Evolutionary conservation across 2,113 vertebrate genomes (phyloP).

Genomic region (Haplochromis burtoni): DNA sequence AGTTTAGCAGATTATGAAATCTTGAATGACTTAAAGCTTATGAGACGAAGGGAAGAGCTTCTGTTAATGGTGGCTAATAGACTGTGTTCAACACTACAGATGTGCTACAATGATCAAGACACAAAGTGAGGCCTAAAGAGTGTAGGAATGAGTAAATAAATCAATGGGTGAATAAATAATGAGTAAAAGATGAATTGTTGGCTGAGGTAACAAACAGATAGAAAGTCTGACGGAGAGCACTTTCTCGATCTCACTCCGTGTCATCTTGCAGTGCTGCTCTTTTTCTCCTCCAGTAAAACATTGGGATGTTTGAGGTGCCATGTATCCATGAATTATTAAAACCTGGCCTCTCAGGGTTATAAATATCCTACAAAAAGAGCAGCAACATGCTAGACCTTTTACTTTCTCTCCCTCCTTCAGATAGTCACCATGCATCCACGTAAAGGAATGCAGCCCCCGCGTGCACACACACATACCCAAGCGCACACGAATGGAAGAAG

Average conservation of each 20-base stretch:
- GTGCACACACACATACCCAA: neutral
- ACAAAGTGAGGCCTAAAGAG: neutral
- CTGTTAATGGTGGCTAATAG: neutral
- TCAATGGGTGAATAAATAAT: constrained; percentile 33
- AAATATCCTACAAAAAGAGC: constrained; percentile 52
- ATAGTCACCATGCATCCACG: neutral
- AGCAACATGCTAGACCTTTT: constrained; percentile 13
- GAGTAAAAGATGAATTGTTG: constrained; percentile 17
- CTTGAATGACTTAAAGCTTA: neutral
- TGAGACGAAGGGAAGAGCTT: neutral
- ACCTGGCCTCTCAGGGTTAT: constrained; percentile 50
- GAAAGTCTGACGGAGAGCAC: neutral
- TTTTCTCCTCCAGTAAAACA: constrained; percentile 39
- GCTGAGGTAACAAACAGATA: neutral
- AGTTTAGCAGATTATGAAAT: constrained; percentile 8
- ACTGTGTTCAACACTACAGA: neutral
- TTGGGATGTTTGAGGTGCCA: constrained; percentile 58
- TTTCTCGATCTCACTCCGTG: neutral
- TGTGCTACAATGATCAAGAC: neutral
- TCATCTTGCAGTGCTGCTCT: constrained; percentile 6
- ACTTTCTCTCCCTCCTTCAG: neutral
- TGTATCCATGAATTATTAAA: constrained; percentile 64
- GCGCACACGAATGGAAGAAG: neutral
- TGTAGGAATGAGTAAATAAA: neutral
- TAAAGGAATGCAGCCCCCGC: neutral